These are phyloP conservation scores for Hirudo medicinalis DNA, from an alignment of 1,140 invertebrate species.

Conservation along the genomic window DNA sequence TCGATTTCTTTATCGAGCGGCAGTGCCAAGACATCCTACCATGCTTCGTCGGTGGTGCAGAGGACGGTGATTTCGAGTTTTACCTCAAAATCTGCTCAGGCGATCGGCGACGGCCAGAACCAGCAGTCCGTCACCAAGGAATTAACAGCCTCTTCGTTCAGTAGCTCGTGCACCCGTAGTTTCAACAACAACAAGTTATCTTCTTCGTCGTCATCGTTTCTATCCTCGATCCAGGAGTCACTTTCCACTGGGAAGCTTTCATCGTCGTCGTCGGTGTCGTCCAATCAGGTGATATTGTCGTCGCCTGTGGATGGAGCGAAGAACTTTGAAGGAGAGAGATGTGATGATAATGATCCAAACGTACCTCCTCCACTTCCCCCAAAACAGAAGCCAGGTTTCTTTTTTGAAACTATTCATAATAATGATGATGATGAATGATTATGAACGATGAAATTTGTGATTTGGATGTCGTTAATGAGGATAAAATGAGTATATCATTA, in stretches of 20 bases:
- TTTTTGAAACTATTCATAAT: neutral
- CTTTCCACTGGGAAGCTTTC: neutral
- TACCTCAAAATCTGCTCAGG: too few species aligned
- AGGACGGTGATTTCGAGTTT: too few species aligned
- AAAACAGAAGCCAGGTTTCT: slow-evolving; percentile 83
- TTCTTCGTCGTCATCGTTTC: neutral
- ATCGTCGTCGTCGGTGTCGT: neutral
- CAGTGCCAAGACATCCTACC: neutral
- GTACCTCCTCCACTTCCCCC: slow-evolving; percentile 73
- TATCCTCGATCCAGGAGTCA: neutral
- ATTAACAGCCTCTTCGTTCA: neutral
- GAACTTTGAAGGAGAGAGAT: neutral
- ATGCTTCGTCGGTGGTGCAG: neutral
- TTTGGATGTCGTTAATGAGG: neutral
- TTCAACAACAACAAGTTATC: neutral
- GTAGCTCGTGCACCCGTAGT: neutral
- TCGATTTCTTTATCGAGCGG: neutral
- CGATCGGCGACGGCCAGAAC: too few species aligned
- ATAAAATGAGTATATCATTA: neutral
- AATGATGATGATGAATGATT: neutral
- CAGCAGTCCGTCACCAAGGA: neutral
- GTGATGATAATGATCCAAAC: slow-evolving; percentile 8
- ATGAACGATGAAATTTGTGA: neutral
- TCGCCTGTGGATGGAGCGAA: neutral
- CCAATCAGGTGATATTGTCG: neutral